Percentiles rank a stretch among this genome's conserved stretches.
Evolutionary conservation across 2,888 invertebrate species (phyloP).

Genomic region (Helleia helle): DNA sequence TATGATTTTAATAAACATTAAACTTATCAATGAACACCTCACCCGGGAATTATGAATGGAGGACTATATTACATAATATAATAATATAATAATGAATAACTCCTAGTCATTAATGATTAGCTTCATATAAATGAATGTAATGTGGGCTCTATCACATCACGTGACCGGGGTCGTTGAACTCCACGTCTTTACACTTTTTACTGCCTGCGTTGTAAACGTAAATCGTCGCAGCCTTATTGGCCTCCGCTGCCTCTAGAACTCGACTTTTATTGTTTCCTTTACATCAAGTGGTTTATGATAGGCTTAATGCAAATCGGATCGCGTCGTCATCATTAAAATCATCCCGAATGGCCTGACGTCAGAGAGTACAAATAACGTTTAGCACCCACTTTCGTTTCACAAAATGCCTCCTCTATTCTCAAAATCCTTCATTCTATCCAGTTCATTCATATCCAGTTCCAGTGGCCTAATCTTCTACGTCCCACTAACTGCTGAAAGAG

Average conservation of each 20-base stretch:
- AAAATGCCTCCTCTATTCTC: too few relatives aligned
- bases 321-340: not conserved
- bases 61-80: too few relatives aligned
- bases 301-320: slow-evolving; percentile 1
- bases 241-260: slow-evolving; percentile 12
- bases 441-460: too few relatives aligned
- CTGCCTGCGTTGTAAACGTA: slow-evolving; percentile 28
- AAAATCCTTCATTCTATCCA: too few relatives aligned
- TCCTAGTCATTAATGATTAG: not conserved
- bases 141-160: not conserved
- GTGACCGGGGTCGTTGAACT: slow-evolving; percentile 23
- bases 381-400: too few relatives aligned
- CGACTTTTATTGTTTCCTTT: slow-evolving; percentile 7
- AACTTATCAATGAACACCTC: too few relatives aligned
- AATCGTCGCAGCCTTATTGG: slow-evolving; percentile 26
- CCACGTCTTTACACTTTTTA: slow-evolving; percentile 29
- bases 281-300: not conserved
- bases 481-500: too few relatives aligned
- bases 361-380: not conserved
- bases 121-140: slow-evolving; percentile 4
- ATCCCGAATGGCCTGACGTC: slow-evolving; percentile 5
- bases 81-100: too few relatives aligned
- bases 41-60: too few relatives aligned
- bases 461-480: too few relatives aligned
- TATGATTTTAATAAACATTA: too few relatives aligned